Percentiles rank a stretch among this genome's conserved stretches.
Conservation (phyloP, 2,888 invertebrate species). For the Brachypalpus laphriformis region DNA sequence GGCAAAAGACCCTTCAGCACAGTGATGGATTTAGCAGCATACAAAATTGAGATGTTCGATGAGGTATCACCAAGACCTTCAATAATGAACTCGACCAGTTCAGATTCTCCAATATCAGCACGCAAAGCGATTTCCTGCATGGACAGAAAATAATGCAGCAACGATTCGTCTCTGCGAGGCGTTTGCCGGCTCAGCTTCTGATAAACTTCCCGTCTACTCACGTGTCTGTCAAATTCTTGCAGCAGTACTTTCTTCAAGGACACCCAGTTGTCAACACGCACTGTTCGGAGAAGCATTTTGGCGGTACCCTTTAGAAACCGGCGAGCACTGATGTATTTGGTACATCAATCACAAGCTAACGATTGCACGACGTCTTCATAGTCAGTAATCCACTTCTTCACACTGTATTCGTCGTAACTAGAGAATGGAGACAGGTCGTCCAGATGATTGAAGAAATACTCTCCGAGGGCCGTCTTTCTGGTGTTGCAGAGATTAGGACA, state of each 20-base stretch:
- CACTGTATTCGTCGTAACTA: too few species aligned
- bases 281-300: not conserved
- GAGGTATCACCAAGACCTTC: constrained; percentile 10
- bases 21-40: not conserved
- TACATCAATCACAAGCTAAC: not conserved
- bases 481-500: too few species aligned
- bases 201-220: not conserved
- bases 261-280: constrained; percentile 5
- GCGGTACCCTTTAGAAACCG: not conserved
- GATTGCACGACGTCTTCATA: constrained; percentile 2
- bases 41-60: constrained; percentile 16
- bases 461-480: too few species aligned
- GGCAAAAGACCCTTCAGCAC: not conserved
- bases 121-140: constrained; percentile 33
- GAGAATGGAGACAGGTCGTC: too few species aligned
- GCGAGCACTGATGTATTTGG: constrained; percentile 1
- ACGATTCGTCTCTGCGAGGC: not conserved
- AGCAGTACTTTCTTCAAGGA: not conserved
- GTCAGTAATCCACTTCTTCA: not conserved
- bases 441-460: too few species aligned
- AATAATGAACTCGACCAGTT: constrained; percentile 25
- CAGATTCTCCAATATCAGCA: constrained; percentile 6
- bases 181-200: not conserved
- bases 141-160: constrained; percentile 11
- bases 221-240: not conserved